Conservation (phyloP, 2,888 invertebrate genomes). For the Agonopterix subpropinquella region DNA sequence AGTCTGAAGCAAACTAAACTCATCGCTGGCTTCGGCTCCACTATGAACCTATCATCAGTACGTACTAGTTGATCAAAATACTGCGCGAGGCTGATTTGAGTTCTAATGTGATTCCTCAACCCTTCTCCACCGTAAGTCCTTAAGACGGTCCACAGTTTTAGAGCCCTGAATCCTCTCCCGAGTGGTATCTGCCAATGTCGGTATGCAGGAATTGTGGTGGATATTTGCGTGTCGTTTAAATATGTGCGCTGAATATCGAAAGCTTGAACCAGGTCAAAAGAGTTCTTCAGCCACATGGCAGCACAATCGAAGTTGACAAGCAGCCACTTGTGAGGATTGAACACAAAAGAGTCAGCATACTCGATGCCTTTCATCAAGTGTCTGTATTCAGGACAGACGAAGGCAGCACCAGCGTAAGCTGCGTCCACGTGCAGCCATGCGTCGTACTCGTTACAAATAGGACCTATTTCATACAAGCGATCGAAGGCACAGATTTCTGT, state of each 20-base stretch:
- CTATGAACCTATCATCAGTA: constrained; percentile 85
- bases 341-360: constrained; percentile 91
- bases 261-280: constrained; percentile 86
- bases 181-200: constrained; percentile 92
- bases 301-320: constrained; percentile 97
- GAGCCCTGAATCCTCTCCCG: constrained; percentile 89
- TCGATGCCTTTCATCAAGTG: constrained; percentile 86
- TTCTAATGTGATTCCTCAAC: constrained; percentile 84
- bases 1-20: constrained; percentile 94
- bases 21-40: constrained; percentile 82
- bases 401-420: constrained; percentile 95
- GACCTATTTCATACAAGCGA: constrained; percentile 88
- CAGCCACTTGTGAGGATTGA: constrained; percentile 98
- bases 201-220: constrained; percentile 76
- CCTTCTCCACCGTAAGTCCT: constrained; percentile 88
- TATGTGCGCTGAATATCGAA: constrained; percentile 95
- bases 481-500: constrained; percentile 94
- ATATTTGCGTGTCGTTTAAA: constrained; percentile 77
- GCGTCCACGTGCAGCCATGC: constrained; percentile 98
- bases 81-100: constrained; percentile 83
- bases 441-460: constrained; percentile 82
- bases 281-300: constrained; percentile 92
- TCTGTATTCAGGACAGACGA: constrained; percentile 94
- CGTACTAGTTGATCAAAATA: constrained; percentile 84
- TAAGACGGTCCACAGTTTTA: constrained; percentile 96